Evolutionary conservation across 2,797 vertebrate species (phyloP).

Genomic region (Sus cebifrons): DNA sequence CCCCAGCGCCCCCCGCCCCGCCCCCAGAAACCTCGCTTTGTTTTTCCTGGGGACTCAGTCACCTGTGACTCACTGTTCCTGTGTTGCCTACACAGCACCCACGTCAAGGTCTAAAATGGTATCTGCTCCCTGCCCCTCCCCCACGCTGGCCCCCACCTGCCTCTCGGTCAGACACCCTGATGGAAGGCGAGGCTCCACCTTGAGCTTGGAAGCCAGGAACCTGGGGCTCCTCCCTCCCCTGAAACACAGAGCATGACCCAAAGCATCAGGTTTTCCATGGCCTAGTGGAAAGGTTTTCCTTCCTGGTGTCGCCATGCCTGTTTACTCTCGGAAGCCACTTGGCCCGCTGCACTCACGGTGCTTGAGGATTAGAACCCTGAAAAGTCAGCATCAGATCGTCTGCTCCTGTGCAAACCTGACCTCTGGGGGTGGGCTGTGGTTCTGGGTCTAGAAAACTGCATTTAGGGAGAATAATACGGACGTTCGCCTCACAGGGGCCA

Average conservation of each 20-base stretch:
- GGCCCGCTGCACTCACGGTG: not conserved
- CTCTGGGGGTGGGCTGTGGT: not conserved
- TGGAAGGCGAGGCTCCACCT: slow-evolving; percentile 48
- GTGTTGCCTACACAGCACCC: slow-evolving; percentile 79
- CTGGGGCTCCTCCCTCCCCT: not conserved
- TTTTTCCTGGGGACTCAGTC: slow-evolving; percentile 77
- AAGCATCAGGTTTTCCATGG: slow-evolving; percentile 77
- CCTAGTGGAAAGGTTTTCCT: not conserved
- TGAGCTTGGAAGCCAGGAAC: not conserved
- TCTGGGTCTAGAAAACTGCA: not conserved
- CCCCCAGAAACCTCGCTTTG: slow-evolving; percentile 61
- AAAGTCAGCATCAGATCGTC: not conserved
- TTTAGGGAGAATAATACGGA: not conserved
- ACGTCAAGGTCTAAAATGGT: slow-evolving; percentile 78
- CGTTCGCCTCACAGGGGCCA: not conserved
- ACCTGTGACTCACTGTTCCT: slow-evolving; percentile 82
- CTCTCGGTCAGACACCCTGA: slow-evolving; percentile 60
- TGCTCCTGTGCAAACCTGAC: not conserved
- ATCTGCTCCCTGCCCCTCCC: not conserved
- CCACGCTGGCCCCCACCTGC: not conserved
- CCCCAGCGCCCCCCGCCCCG: not conserved
- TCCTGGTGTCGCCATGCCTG: not conserved
- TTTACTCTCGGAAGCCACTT: not conserved
- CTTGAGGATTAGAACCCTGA: slow-evolving; percentile 1
- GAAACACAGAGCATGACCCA: slow-evolving; percentile 71